A percentile compares a stretch with the other conserved stretches of the same genome.
Conservation (phyloP, 1,140 invertebrate species). For the Psilanteris sp. region DNA sequence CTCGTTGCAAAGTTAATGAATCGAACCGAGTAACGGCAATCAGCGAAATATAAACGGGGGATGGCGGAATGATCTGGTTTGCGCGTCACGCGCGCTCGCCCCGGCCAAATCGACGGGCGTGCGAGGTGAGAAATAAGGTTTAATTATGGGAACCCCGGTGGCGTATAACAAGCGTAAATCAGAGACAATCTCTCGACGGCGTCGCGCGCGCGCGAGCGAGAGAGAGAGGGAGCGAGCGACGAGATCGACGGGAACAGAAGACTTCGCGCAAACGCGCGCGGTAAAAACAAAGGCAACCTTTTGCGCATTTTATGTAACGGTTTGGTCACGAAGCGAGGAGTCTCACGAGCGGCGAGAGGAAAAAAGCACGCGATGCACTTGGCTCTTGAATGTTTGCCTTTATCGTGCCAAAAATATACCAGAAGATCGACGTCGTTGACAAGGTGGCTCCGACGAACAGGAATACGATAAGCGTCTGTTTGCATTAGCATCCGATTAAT, state of each 20-base stretch:
- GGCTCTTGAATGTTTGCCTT: conserved; percentile 57
- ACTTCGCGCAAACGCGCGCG: conserved; percentile 61
- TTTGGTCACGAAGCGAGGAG: conserved; percentile 66
- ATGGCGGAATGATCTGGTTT: conserved; percentile 69
- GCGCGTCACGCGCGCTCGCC: conserved; percentile 72
- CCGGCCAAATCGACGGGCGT: conserved; percentile 48
- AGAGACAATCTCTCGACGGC: conserved; percentile 65
- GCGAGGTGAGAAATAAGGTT: conserved; percentile 72
- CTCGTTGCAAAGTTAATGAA: conserved; percentile 74
- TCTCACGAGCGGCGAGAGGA: conserved; percentile 52
- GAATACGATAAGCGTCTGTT: conserved; percentile 34
- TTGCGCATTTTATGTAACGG: conserved; percentile 68
- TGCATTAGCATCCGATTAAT: conserved; percentile 50
- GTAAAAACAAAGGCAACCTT: conserved; percentile 65
- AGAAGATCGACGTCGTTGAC: conserved; percentile 54
- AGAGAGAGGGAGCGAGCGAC: conserved; percentile 39
- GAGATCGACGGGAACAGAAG: conserved; percentile 62
- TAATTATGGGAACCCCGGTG: conserved; percentile 72
- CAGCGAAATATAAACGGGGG: conserved; percentile 79
- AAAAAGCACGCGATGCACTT: conserved; percentile 62
- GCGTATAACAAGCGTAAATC: conserved; percentile 67
- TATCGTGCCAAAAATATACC: conserved; percentile 57
- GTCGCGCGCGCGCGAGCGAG: too few relatives aligned
- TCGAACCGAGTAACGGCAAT: conserved; percentile 79
- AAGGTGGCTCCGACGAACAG: too few relatives aligned